phyloP scores from a whole-genome alignment of 2,888 invertebrate genomes.

The Silvanus unidentatus region DNA sequence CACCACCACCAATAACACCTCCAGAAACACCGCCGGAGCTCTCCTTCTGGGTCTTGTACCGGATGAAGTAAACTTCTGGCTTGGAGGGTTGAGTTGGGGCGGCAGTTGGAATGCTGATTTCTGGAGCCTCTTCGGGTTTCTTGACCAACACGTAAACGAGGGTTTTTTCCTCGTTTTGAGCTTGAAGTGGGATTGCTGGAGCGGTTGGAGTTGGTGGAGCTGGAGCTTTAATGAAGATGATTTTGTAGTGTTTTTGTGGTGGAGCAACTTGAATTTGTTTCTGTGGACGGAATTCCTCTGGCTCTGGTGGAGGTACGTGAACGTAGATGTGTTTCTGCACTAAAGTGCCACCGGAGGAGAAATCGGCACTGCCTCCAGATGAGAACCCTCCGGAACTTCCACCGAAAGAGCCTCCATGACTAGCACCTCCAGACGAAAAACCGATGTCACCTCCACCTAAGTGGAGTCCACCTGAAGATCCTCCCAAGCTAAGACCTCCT shows the following conservation, averaged over 20 bases:
- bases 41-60: constrained; percentile 69
- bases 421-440: constrained; percentile 17
- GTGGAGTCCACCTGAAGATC: constrained; percentile 3
- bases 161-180: constrained; percentile 81
- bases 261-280: constrained; percentile 63
- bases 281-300: constrained; percentile 58
- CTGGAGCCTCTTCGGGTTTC: constrained; percentile 68
- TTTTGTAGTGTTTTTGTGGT: constrained; percentile 83
- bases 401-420: constrained; percentile 37
- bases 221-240: constrained; percentile 75
- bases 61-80: constrained; percentile 87
- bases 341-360: constrained; percentile 48
- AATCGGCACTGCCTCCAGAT: constrained; percentile 35
- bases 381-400: constrained; percentile 37
- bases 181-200: constrained; percentile 69
- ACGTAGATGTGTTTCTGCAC: constrained; percentile 86
- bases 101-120: constrained; percentile 69
- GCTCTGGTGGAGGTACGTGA: constrained; percentile 83
- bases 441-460: constrained; percentile 8
- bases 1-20: constrained; percentile 18
- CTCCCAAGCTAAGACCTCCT: not conserved
- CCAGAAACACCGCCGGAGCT: constrained; percentile 32
- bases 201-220: constrained; percentile 61
- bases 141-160: constrained; percentile 82
- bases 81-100: constrained; percentile 79